Base-by-base conservation (phyloP, 1,140 invertebrate species). In the Eumeta japonica region DNA sequence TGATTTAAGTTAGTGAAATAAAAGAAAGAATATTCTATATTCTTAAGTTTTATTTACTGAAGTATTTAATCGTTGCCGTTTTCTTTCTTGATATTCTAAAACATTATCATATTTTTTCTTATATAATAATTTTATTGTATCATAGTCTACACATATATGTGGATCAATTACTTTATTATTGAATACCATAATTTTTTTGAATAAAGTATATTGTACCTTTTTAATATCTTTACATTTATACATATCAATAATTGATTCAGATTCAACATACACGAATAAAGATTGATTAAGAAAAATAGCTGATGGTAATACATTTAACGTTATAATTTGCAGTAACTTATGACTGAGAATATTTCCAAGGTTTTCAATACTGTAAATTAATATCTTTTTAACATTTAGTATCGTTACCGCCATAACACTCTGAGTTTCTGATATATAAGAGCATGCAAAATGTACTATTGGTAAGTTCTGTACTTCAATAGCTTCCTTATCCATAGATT, bases 61-160 rank as follows among this genome's bases (percentile, higher is more conserved):
- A n/a, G n/a, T n/a, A n/a, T 62, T 49, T 51, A 63, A 37, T 50
- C 74, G 58, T 44, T 62, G 56, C 43, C 83, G 87, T 62, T 89
- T 89, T 46, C 82, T 80, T 62, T 87, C 83, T 54, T 85, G 76
- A 67, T 89, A 89, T 54, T 88, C 85, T 58, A 84, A 82, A 13
- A 87, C 78, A 78, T 87, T 88, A 57, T 89, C 85, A 75, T 80
- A 87, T 49, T 83, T 86, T 51, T 83, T 82, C 66, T 88, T 88
- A 52, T 86, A 88, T 43, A 88, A 78, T 39, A 81, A 57, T 39
- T 81, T 81, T 39, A 85, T 68, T 43, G 73, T 56, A 29, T 77
- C 65, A 27, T 60, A 43, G n/a, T 43, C 13, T 43, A 28, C 28
- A 32, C 27, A 13, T 31, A 33, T 20, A 14, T 39, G 37, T 7